Percentiles rank a stretch among this genome's conserved stretches.
These are phyloP conservation scores for Orchesellides sinensis DNA, from an alignment of 2,888 invertebrate species.

Conservation along the genomic window DNA sequence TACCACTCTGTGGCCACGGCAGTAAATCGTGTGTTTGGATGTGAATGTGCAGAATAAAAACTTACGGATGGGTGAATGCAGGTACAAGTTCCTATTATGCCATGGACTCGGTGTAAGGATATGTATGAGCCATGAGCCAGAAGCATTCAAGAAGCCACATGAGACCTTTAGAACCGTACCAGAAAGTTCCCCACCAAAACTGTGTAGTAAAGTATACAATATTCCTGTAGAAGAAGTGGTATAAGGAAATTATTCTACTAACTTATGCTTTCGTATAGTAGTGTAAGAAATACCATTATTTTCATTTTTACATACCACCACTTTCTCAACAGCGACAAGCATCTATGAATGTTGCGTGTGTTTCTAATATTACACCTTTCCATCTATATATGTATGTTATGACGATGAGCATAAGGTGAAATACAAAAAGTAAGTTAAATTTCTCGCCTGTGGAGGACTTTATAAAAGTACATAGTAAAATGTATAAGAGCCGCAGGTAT, in stretches of 20 bases:
- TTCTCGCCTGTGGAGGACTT: background rate
- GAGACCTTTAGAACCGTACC: slow-evolving; percentile 31
- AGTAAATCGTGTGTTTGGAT: slow-evolving; percentile 52
- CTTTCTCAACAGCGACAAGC: slow-evolving; percentile 22
- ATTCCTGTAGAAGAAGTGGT: background rate
- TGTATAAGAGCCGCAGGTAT: slow-evolving; percentile 51
- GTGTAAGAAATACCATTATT: no score
- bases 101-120: background rate
- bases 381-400: background rate
- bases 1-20: slow-evolving; percentile 49
- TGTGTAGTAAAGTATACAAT: no score
- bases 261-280: background rate
- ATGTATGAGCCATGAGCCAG: background rate
- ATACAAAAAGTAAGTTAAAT: background rate
- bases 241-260: background rate
- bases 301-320: background rate
- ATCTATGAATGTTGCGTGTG: no score
- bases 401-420: background rate
- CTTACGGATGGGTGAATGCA: slow-evolving; percentile 33
- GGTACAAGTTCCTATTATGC: slow-evolving; percentile 7
- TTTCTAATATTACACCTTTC: slow-evolving; percentile 18
- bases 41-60: slow-evolving; percentile 41
- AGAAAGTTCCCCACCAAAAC: slow-evolving; percentile 13
- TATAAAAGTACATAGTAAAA: background rate
- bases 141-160: slow-evolving; percentile 31